A percentile compares a stretch with the other conserved stretches of the same genome.
Conservation (phyloP, 2,113 vertebrate genomes). For the Scortum barcoo region DNA sequence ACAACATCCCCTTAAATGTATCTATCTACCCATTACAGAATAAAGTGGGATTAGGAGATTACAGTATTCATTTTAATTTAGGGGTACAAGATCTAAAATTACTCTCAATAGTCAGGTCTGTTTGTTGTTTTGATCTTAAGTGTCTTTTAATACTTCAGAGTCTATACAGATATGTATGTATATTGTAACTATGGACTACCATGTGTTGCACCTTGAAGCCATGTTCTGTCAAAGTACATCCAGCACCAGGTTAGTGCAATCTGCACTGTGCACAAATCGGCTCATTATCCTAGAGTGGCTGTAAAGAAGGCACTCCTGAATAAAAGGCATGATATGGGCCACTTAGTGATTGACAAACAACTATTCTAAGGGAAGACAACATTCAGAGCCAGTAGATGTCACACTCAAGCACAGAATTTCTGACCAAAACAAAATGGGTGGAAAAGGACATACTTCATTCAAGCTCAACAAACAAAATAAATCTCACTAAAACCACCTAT, state of each 20-base stretch:
- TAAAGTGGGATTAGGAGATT: not conserved
- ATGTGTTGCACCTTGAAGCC: not conserved
- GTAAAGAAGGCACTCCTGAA: not conserved
- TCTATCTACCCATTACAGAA: slow-evolving; percentile 3
- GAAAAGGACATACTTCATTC: too few species aligned
- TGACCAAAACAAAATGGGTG: too few species aligned
- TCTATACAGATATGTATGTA: not conserved
- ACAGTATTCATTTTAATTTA: not conserved
- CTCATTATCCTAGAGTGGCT: too few species aligned
- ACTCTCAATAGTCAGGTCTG: not conserved
- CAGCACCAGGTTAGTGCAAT: not conserved
- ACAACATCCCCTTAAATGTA: not conserved
- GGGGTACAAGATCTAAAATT: slow-evolving; percentile 4
- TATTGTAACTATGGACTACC: not conserved
- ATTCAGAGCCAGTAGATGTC: too few species aligned
- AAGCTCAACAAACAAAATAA: too few species aligned
- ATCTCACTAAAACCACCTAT: too few species aligned
- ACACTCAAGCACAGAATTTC: not conserved
- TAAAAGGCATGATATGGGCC: not conserved
- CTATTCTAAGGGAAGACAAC: not conserved
- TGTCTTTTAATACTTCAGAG: not conserved
- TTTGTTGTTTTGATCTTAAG: not conserved
- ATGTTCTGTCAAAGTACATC: not conserved
- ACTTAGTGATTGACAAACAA: not conserved
- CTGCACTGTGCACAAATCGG: not conserved